Evolutionary conservation across 1,140 invertebrate species (phyloP).

Genomic region (Danaus plexippus): DNA sequence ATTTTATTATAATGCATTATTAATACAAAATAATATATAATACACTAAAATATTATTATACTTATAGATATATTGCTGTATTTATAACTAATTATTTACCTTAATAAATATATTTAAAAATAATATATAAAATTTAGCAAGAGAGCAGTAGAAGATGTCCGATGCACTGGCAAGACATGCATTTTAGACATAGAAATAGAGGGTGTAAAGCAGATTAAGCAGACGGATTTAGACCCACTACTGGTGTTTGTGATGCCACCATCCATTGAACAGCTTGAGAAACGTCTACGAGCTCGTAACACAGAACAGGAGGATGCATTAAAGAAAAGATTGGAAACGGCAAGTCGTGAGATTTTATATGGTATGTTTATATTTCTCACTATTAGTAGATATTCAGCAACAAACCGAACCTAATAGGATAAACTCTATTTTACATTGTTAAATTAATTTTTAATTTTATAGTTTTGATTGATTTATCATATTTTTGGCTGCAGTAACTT

Average conservation of each 20-base stretch:
- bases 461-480: too few relatives aligned
- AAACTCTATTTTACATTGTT: too few relatives aligned
- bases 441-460: too few relatives aligned
- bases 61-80: not conserved
- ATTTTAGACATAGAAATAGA: slow-evolving; percentile 97
- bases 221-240: slow-evolving; percentile 85
- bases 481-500: too few relatives aligned
- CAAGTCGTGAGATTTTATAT: slow-evolving; percentile 87
- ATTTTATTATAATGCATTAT: not conserved
- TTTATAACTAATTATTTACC: slow-evolving; percentile 6
- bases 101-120: slow-evolving; percentile 9
- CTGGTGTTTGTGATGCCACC: slow-evolving; percentile 97
- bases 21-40: too few relatives aligned
- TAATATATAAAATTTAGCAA: slow-evolving; percentile 76
- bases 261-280: slow-evolving; percentile 83
- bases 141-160: slow-evolving; percentile 86
- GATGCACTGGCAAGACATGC: slow-evolving; percentile 87
- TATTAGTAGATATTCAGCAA: too few relatives aligned
- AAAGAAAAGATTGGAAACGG: slow-evolving; percentile 80
- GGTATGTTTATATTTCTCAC: slow-evolving; percentile 73
- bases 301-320: slow-evolving; percentile 94
- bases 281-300: slow-evolving; percentile 81
- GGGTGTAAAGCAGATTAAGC: slow-evolving; percentile 92
- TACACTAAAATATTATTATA: slow-evolving; percentile 1
- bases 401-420: too few relatives aligned